Base-by-base conservation (phyloP, 1,140 invertebrate genomes). In the Leucophenga varia region DNA sequence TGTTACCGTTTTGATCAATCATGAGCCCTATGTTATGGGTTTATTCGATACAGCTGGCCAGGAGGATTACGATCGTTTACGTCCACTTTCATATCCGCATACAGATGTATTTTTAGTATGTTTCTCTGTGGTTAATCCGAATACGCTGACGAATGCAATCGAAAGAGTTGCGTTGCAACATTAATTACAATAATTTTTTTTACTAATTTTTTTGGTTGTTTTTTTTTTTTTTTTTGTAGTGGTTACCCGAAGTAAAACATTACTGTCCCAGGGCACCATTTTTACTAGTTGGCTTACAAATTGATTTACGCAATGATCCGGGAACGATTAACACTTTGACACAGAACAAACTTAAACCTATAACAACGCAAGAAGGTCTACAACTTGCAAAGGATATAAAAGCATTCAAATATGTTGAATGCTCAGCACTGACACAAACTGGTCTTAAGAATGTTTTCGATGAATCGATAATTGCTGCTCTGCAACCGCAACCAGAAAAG, bases 371-470 rank as follows among this genome's bases (percentile, higher is more conserved):
- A 76, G 89, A 93, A 74, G 94, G 94, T 39, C 94, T 98, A 73
- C 97, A 96, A 79, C 79, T 98, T 53, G 95, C 95, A 7, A 94
- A 95, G 76, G 95, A 98, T 82, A 79, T 98, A 55, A 95, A 95
- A 79, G 95, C 96, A 49, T 95, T 98, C 1, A 98, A 98, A 86
- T 99, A 98, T 79, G 95, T 99, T 5, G 97, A 99, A 79, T 98
- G 96, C 77, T 98, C 95, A 34, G 95, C 95, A 59, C 79, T 97
- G 32, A 97, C 95, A 71, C 92, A 95, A 83, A 98, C 97, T 89
- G 96, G 96, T 64, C 78, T 98, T 65, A 98, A 99, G 80, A 98
- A 98, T 78, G 96, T 99, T 1, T 99, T 99, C 76, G 96, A 99
- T 78, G 96, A 99, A 81, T 96, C 96, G 20, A 98, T 99, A 71